A percentile compares a stretch with the other conserved stretches of the same genome.
Conservation (phyloP, 2,888 invertebrate species). For the Acleris sparsana region DNA sequence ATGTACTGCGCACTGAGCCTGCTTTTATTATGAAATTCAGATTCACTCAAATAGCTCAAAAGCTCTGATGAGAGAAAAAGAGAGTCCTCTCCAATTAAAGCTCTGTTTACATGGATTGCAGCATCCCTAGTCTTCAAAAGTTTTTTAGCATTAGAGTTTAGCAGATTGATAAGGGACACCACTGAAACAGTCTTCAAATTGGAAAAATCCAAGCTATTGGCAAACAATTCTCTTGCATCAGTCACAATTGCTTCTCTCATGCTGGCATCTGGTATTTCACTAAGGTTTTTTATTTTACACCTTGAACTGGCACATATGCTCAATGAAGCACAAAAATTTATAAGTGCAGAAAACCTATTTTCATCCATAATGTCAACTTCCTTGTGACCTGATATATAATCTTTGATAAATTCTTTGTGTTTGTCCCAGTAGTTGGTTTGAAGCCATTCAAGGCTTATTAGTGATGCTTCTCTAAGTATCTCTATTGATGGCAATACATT, state of each 20-base stretch:
- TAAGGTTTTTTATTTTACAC: conserved; percentile 65
- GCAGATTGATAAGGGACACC: conserved; percentile 52
- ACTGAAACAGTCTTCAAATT: conserved; percentile 64
- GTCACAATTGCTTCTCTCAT: conserved; percentile 65
- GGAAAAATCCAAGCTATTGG: conserved; percentile 57
- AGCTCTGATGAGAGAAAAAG: conserved; percentile 67
- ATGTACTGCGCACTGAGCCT: conserved; percentile 58
- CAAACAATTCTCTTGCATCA: conserved; percentile 67
- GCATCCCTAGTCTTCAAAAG: conserved; percentile 55
- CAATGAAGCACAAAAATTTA: conserved; percentile 67
- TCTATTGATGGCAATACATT: conserved; percentile 86
- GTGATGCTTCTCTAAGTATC: conserved; percentile 85
- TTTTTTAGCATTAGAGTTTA: conserved; percentile 57
- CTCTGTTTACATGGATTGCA: conserved; percentile 51
- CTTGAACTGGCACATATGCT: conserved; percentile 68
- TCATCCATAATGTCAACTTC: conserved; percentile 50
- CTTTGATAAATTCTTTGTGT: conserved; percentile 76
- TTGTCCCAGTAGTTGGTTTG: conserved; percentile 86
- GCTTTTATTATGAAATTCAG: conserved; percentile 49
- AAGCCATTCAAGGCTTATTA: conserved; percentile 87
- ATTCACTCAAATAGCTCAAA: conserved; percentile 53
- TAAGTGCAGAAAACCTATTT: conserved; percentile 58
- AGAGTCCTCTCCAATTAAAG: conserved; percentile 63
- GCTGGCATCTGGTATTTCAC: conserved; percentile 61
- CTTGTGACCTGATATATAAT: conserved; percentile 64